Evolutionary conservation across 2,113 vertebrate genomes (phyloP), one percentile per base, ranked within the genome.

Genomic region (Campylomormyrus numenius): DNA sequence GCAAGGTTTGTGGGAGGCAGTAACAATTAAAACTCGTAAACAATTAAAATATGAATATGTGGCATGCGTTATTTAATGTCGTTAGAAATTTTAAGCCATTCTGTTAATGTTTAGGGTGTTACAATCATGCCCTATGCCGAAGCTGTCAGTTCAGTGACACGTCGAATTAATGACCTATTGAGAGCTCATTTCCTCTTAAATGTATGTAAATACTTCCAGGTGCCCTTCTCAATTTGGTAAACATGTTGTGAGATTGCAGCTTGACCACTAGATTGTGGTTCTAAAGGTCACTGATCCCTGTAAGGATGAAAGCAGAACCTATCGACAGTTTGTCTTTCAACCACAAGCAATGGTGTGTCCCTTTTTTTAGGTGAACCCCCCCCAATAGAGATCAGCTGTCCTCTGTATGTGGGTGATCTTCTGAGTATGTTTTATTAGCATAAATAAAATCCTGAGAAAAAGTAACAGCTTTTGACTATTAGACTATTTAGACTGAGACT

Each of bases 261-360:
- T n/a, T 85, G 83, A 85, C 83, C 83, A 85, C 39, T 45, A 45
- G 83, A n/a, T 48, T 48, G 45, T 48, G 42, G 45, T 85, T 24
- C 45, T 85, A 85, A 85, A 85, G 83, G 83, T 85, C 83, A 85
- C 83, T n/a, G 83, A n/a, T 85, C 83, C 83, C 42, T 11, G 8
- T 85, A 24, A 27, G 83, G 83, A 48, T 85, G 83, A 85, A 85
- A 85, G 83, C 83, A 85, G 83, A 45, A 19, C 21, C 42, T 85
- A 19, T 15, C 2, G 19, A 83, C 42, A 83, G 21, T 85, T 85
- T 85, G 42, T 85, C 45, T 85, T n/a, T 85, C 45, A 24, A 48
- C 83, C 45, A n/a, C 17, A 42, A 17, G 31, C 74, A 80, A 19
- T 17, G 70, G 70, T 39, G 35, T 42, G n/a, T 13, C n/a, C 62